Base-by-base conservation (phyloP, 1,140 invertebrate species). In the Varroa destructor region DNA sequence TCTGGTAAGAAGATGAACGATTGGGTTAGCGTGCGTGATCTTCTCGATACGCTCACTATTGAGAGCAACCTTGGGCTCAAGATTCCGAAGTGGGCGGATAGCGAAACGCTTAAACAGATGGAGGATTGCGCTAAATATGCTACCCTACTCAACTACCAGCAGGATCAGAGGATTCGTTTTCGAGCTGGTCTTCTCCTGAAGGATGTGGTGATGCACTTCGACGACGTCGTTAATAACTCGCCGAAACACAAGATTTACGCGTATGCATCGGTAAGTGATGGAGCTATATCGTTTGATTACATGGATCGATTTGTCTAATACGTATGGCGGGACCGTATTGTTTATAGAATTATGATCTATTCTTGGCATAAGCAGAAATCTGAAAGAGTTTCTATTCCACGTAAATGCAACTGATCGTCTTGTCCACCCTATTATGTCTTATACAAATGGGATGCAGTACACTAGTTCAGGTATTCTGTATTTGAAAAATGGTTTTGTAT, bases 1-100 rank as follows among this genome's bases (percentile, higher is more conserved):
- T 67, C 61, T 37, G 61, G 61, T 2, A 67, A 67, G 61, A 67
- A 67, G 46, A 67, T 67, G 61, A 67, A 67, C 40, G 61, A 67
- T 8, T 67, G 61, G 61, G 61, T 67, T 37, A 67, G 61, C 46
- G 61, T 67, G 2, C 61, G 61, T 2, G 61, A 67, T 37, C 61
- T 67, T 14, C 61, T 67, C 36, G 61, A 67, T 37, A 67, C 61
- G 12, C 37, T 67, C 1, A 67, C 61, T 2, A 67, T 67, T 8
- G 61, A 67, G 36, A 67, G 8, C 1, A 67, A 37, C 37, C 61
- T 67, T 12, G 61, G 61, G 12, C 46, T 67, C 3, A 40, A 67
- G 46, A 67, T 67, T 46, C 61, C 61, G 1, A 37, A 67, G 2
- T 67, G 61, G 61, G 61, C 36, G 36, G 61, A 67, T 8, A 5